These are phyloP conservation scores for Hyperoplus lanceolatus DNA, from an alignment of 2,797 vertebrate genomes.

Conservation along the genomic window DNA sequence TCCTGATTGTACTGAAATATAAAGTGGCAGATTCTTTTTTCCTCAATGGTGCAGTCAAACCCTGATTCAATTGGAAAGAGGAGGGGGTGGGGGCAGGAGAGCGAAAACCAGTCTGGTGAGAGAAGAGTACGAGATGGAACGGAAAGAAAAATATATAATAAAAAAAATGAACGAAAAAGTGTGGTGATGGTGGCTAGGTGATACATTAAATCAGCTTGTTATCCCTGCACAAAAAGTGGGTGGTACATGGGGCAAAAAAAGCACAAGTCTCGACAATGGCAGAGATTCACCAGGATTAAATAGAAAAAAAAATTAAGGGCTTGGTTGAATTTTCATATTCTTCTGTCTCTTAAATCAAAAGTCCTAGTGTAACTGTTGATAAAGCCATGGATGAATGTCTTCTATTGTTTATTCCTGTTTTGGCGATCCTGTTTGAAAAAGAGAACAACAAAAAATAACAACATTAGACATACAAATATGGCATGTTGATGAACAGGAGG, in stretches of 20 bases:
- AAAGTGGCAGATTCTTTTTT: slow-evolving; percentile 81
- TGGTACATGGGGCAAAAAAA: slow-evolving; percentile 87
- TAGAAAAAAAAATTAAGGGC: slow-evolving; percentile 76
- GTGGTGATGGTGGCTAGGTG: slow-evolving; percentile 79
- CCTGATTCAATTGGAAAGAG: slow-evolving; percentile 84
- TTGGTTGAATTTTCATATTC: slow-evolving; percentile 82
- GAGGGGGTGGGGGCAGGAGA: slow-evolving; percentile 77
- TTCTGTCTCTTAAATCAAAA: slow-evolving; percentile 88
- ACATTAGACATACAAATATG: slow-evolving; percentile 28
- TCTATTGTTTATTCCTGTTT: slow-evolving; percentile 95
- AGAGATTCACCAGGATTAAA: slow-evolving; percentile 88
- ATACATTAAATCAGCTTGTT: slow-evolving; percentile 88
- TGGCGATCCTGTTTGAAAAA: slow-evolving; percentile 91
- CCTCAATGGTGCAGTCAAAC: slow-evolving; percentile 82
- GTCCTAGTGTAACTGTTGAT: slow-evolving; percentile 87
- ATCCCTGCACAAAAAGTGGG: slow-evolving; percentile 90
- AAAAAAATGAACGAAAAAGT: slow-evolving; percentile 56
- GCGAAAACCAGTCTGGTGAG: slow-evolving; percentile 82
- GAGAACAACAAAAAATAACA: slow-evolving; percentile 28
- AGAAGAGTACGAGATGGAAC: slow-evolving; percentile 76
- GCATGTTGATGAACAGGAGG: slow-evolving; percentile 2
- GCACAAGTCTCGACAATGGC: slow-evolving; percentile 86
- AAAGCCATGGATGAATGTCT: slow-evolving; percentile 87
- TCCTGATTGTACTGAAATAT: slow-evolving; percentile 86
- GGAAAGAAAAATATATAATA: slow-evolving; percentile 56